phyloP scores from a whole-genome alignment of 30 jellyfish, hydroid and myxozoan genomes.

The Aurelia aurita region DNA sequence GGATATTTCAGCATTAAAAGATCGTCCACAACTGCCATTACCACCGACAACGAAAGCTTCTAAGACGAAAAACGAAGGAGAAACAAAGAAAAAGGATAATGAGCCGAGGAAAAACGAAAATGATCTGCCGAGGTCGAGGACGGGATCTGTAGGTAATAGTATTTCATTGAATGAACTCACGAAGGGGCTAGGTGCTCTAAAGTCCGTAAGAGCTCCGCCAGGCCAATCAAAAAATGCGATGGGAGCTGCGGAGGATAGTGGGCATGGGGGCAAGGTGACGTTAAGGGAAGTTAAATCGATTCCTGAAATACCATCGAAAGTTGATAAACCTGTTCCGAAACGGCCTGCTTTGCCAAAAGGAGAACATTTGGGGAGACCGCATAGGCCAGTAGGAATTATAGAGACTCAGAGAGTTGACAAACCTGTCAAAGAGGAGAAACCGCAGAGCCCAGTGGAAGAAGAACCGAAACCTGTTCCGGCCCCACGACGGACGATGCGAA shows the following conservation, averaged over 20 bases:
- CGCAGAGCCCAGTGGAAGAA: not conserved
- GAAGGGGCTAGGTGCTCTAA: conserved; percentile 42
- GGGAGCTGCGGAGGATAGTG: conserved; percentile 11
- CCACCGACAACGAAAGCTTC: conserved; percentile 12
- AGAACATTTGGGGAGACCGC: conserved; percentile 13
- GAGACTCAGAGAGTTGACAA: not conserved
- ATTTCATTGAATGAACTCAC: conserved; percentile 52
- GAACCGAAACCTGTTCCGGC: conserved; percentile 71
- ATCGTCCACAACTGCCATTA: conserved; percentile 53
- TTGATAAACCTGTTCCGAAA: conserved; percentile 45
- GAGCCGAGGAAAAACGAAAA: conserved; percentile 18
- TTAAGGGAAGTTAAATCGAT: no score
- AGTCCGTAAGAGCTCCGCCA: conserved; percentile 37
- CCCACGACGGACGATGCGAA: conserved; percentile 48
- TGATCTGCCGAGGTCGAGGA: conserved; percentile 4
- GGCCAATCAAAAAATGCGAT: conserved; percentile 14
- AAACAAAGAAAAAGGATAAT: not conserved
- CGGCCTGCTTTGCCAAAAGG: conserved; percentile 40
- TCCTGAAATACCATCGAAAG: not conserved
- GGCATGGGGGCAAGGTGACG: not conserved
- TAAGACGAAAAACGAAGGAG: conserved; percentile 13
- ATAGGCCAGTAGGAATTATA: conserved; percentile 17
- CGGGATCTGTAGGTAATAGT: conserved; percentile 28
- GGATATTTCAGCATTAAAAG: conserved; percentile 23
- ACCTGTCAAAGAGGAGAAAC: not conserved